Evolutionary conservation across 2,888 invertebrate genomes (phyloP), one percentile per base, ranked within the genome.

Genomic region (Eupithecia insigniata): DNA sequence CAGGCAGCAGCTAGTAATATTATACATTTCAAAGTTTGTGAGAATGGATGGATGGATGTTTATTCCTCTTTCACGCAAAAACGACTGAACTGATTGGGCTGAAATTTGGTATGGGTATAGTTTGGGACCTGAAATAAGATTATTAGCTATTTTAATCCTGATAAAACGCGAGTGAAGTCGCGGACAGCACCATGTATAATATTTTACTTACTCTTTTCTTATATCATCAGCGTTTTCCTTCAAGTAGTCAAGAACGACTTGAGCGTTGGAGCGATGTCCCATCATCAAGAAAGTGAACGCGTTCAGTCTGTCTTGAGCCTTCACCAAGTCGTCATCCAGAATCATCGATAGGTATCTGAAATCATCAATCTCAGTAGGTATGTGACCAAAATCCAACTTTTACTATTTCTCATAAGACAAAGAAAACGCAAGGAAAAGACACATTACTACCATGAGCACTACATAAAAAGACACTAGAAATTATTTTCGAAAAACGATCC

Each of bases 291-390:
- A 93, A 0, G 87, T 87, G 70, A 92, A 87, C 0, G 92, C 93
- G 64, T 93, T 94, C 10, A 90, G 81, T 61, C 90, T 83, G 60
- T 94, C 94, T 77, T 94, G 94, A 2, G 93, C 91, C 74, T 88
- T 92, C 5, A 93, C 87, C 30, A 70, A 43, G 60, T 89, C 84
- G 26, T 88, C 85, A 7, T 84, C 84, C 30, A 92, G 78, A 28
- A 93, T 86, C 84, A 89, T 86, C 26, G 87, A 73, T 60, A 94
- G 77, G 77, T 85, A 89, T 70, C 93, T 93, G 81, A 60, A 74
- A 36, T 34, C 1, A 36, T 26, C 6, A 39, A 62, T 34, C 10
- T 62, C 8, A 18, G 18, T 18, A n/a, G n/a, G n/a, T n/a, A 34
- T 32, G 6, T n/a, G 61, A 51, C 3, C 8, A 22, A 10, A 22